Evolutionary conservation across 2,113 vertebrate genomes (phyloP).

Genomic region (Egretta garzetta): DNA sequence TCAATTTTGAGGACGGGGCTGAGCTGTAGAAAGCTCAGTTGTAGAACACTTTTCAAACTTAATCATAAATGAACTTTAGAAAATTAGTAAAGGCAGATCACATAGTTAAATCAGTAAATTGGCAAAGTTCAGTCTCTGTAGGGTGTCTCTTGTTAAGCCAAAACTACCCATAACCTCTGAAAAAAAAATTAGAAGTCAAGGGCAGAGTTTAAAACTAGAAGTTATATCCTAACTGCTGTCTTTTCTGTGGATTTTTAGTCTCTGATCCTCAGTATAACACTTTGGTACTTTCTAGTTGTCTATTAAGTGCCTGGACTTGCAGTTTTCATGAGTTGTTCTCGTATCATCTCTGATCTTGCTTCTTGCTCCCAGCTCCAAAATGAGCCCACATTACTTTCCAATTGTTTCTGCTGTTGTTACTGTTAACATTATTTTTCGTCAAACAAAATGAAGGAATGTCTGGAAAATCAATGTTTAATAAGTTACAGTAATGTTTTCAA

Average conservation of each 20-base stretch:
- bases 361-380: background rate
- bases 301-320: background rate
- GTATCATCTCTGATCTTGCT: background rate
- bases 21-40: background rate
- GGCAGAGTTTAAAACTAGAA: background rate
- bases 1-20: background rate
- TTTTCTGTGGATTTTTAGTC: background rate
- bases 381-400: background rate
- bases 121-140: background rate
- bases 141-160: background rate
- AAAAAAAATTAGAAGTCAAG: background rate
- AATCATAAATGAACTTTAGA: background rate
- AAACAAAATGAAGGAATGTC: slow-evolving; percentile 62
- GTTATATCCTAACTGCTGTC: background rate
- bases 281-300: background rate
- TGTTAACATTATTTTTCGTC: slow-evolving; percentile 64
- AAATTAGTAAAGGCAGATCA: background rate
- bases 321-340: background rate
- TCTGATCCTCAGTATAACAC: background rate
- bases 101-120: background rate
- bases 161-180: background rate
- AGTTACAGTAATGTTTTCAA: slow-evolving; percentile 71
- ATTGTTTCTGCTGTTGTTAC: slow-evolving; percentile 27
- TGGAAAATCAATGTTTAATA: slow-evolving; percentile 74
- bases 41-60: background rate